A percentile compares a stretch with the other conserved stretches of the same genome.
Evolutionary conservation across 2,888 invertebrate species (phyloP).

Genomic region (Pecten maximus): DNA sequence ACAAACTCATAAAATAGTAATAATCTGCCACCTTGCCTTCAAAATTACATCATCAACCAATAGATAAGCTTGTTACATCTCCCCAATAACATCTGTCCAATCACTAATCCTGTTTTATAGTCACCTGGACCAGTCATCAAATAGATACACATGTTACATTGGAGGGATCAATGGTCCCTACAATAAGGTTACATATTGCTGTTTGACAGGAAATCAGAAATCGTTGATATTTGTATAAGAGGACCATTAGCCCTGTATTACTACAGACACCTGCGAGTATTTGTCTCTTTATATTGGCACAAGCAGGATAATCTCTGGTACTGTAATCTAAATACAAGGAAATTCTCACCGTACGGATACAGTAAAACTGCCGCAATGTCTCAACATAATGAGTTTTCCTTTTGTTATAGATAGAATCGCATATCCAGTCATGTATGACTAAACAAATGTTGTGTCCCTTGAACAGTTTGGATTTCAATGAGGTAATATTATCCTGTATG

Average conservation of each 20-base stretch:
- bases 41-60: neutral
- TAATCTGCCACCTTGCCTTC: neutral
- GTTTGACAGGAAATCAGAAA: neutral
- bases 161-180: neutral
- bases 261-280: too few species aligned
- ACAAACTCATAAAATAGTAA: neutral
- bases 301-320: too few species aligned
- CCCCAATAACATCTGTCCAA: conserved; percentile 14
- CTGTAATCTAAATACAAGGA: too few species aligned
- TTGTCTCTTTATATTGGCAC: too few species aligned
- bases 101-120: neutral
- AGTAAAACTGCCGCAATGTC: too few species aligned
- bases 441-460: too few species aligned
- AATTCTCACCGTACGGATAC: too few species aligned
- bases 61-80: neutral
- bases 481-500: too few species aligned
- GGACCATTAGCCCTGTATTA: neutral
- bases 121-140: neutral
- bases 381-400: too few species aligned
- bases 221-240: neutral
- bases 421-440: too few species aligned
- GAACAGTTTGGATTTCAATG: too few species aligned
- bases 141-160: neutral
- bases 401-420: too few species aligned
- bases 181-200: neutral